phyloP scores from a whole-genome alignment of 2,888 invertebrate species.

The Ophonus ardosiacus region DNA sequence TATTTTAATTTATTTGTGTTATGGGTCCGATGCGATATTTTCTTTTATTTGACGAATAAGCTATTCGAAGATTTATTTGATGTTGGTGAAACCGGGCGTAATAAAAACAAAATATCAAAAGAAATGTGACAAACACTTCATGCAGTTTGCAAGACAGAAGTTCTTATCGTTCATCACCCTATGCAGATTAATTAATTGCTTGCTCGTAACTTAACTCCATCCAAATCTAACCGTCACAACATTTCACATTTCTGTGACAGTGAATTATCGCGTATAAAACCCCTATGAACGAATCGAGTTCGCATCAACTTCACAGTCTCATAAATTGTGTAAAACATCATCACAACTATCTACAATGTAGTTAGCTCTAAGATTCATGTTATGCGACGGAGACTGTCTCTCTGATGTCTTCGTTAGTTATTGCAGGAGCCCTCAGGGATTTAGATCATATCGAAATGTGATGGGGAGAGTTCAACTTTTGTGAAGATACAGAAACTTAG shows the following conservation, averaged over 20 bases:
- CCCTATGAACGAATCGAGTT: constrained; percentile 29
- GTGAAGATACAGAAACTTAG: not conserved
- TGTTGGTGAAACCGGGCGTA: too few species aligned
- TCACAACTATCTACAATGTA: constrained; percentile 45
- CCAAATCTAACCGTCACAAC: constrained; percentile 37
- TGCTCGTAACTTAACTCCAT: constrained; percentile 5
- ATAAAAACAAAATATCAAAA: too few species aligned
- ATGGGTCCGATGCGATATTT: too few species aligned
- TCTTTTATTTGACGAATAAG: too few species aligned
- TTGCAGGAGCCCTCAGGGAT: not conserved
- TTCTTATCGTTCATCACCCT: constrained; percentile 9
- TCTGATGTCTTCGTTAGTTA: constrained; percentile 16
- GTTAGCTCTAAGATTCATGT: constrained; percentile 45
- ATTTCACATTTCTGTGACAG: constrained; percentile 39
- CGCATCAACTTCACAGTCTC: constrained; percentile 32
- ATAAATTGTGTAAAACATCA: constrained; percentile 46
- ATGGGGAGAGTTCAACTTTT: not conserved
- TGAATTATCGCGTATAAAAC: constrained; percentile 40
- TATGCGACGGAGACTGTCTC: not conserved
- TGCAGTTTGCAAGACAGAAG: too few species aligned
- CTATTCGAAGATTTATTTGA: too few species aligned
- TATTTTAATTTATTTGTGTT: too few species aligned
- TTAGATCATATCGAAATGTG: not conserved
- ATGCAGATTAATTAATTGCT: constrained; percentile 27
- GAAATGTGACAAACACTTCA: too few species aligned